Base-by-base conservation (phyloP, 23 tunicate species). In the Oikopleura albicans region DNA sequence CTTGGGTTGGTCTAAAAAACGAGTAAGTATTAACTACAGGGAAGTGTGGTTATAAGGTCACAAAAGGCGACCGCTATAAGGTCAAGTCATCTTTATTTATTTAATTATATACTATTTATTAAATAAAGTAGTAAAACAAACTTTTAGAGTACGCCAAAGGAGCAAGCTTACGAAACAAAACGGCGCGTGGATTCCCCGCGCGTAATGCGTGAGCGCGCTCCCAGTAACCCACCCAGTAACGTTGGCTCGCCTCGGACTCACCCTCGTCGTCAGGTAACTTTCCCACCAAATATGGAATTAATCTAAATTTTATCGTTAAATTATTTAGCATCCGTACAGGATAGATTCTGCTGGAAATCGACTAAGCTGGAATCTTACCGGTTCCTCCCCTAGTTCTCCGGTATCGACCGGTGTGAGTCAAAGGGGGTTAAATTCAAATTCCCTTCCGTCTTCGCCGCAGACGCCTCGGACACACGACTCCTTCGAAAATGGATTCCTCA, bases 391-490 rank as follows among this genome's bases (percentile, higher is more conserved):
- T 2, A 29, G 79, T 29, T 71, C 79, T 16, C 79, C 79, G 4
- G 79, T 71, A 2, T 71, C 79, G 4, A 2, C 79, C 37, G 2
- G 2, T 4, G 79, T 37, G 4, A 31, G 31, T 16, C 79, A 71
- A 31, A 27, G 79, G 31, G 12, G 12, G 12, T 29, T 27, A 22
- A 27, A 71, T 71, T 71, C 79, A 71, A 71, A 71, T 29, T 71
- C 79, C 4, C 79, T 71, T 16, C 79, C 79, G 2, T 71, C 79
- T 71, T 71, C 79, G 2, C 79, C 79, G 2, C 79, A 71, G 33
- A 31, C 79, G 2, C 79, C 34, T 12, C 35, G 34, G 33, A 29
- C 27, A 16, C 27, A 16, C 4, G 79, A 71, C 33, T 16, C 36
- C 31, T 31, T 16, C 37, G 79, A 71, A 2, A 71, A 29, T 71